Evolutionary conservation across 2,888 invertebrate species (phyloP), one percentile per base, ranked within the genome.

Genomic region (Ornithoptera priamus): DNA sequence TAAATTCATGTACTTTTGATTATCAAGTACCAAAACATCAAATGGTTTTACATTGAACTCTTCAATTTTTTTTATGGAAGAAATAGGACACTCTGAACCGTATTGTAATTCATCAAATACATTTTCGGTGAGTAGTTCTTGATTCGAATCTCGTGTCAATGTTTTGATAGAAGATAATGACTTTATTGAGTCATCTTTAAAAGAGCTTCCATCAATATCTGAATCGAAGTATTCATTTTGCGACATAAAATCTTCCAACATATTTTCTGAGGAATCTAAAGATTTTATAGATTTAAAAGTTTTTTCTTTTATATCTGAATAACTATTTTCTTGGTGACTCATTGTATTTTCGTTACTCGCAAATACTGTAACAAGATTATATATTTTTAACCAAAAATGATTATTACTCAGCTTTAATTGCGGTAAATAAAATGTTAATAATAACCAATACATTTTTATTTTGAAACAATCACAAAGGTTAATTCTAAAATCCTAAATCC

Each of bases 401-500:
- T 8, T 1, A 57, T 20, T 20, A 57, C 6, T 20, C 5, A 57
- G 57, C n/a, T 57, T 2, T 20, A 57, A 20, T 57, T 57, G 4
- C 18, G 57, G 20, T 57, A 18, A 57, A 57, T 57, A 57, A n/a
- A 57, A 57, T 57, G 2, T 57, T 20, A 24, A n/a, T 42, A 67
- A 15, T 67, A 20, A 67, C 42, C 66, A 63, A 39, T 57, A 58
- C 53, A 42, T 57, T 36, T 74, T 75, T 74, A 71, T 74, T 70
- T 61, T 67, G 57, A 36, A 57, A 71, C 53, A 70, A 61, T 67
- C 50, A 71, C 36, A 61, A 30, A 67, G 46, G 24, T 46, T 22
- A 67, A 24, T 17, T n/a, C 61, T 74, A 88, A 78, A 88, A 89
- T 30, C 89, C 89, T 71, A 89, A 82, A 76, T 88, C 89, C 17